Evolutionary conservation across 2,888 invertebrate species (phyloP).

Genomic region (Tricholauxania praeusta): DNA sequence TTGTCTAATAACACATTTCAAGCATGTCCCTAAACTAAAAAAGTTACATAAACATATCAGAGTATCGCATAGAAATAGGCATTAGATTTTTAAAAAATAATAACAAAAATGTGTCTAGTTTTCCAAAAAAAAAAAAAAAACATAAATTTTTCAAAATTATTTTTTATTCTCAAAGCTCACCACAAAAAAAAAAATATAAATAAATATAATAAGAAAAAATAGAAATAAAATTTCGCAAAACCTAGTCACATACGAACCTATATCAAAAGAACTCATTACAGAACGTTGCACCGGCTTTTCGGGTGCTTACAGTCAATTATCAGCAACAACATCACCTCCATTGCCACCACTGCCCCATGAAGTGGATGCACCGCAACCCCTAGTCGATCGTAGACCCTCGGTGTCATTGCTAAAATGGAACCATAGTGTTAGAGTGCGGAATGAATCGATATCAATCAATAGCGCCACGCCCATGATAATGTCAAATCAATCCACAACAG

Average conservation of each 20-base stretch:
- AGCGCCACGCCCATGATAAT: slow-evolving; percentile 38
- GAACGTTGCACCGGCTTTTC: slow-evolving; percentile 80
- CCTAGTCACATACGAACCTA: slow-evolving; percentile 16
- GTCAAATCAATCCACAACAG: slow-evolving; percentile 26
- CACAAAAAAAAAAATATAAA: slow-evolving; percentile 40
- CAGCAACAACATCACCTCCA: slow-evolving; percentile 68
- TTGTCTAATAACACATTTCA: no score
- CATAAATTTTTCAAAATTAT: slow-evolving; percentile 13
- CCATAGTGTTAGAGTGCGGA: slow-evolving; percentile 46
- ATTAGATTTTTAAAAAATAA: slow-evolving; percentile 37
- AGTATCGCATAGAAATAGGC: slow-evolving; percentile 11
- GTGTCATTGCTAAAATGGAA: slow-evolving; percentile 73
- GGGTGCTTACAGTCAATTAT: slow-evolving; percentile 63
- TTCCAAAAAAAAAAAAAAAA: slow-evolving; percentile 50
- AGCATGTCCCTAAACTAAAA: no score
- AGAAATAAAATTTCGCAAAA: slow-evolving; percentile 20
- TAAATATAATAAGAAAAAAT: slow-evolving; percentile 30
- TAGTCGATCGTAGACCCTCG: slow-evolving; percentile 77
- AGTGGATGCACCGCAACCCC: slow-evolving; percentile 78
- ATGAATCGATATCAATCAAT: slow-evolving; percentile 37
- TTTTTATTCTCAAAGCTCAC: neutral
- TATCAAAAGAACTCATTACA: slow-evolving; percentile 63
- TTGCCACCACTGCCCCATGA: slow-evolving; percentile 73
- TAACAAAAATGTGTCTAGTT: slow-evolving; percentile 62
- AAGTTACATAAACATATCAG: no score